Percentiles rank a stretch among this genome's conserved stretches.
These are phyloP conservation scores for Pollenia labialis DNA, from an alignment of 2,888 invertebrate species.

Conservation along the genomic window DNA sequence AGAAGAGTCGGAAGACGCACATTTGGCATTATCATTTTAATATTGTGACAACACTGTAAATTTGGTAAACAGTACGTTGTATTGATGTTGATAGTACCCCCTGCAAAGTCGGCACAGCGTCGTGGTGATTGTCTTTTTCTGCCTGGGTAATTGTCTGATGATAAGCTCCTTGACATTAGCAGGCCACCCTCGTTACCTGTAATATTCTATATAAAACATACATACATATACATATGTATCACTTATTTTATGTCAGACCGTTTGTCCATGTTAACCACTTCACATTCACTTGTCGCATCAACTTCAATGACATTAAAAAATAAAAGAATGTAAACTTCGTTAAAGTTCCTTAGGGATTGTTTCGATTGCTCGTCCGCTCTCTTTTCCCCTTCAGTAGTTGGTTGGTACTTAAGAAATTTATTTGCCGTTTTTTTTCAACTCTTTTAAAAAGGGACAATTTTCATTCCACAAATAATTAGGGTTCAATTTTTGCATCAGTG, in stretches of 20 bases:
- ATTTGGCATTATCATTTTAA: too few species aligned
- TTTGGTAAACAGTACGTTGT: too few species aligned
- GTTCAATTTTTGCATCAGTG: conserved; percentile 72
- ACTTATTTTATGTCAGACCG: conserved; percentile 31
- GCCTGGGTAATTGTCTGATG: too few species aligned
- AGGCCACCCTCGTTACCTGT: neutral
- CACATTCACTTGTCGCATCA: conserved; percentile 71
- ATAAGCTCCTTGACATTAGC: too few species aligned
- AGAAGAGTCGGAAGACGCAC: too few species aligned
- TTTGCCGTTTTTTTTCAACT: conserved; percentile 2
- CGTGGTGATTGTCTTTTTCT: too few species aligned
- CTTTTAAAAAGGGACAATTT: conserved; percentile 64
- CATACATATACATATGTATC: neutral
- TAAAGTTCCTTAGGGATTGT: conserved; percentile 71
- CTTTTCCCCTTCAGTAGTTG: conserved; percentile 20
- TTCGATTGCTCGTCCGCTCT: conserved; percentile 45
- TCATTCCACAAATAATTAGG: conserved; percentile 71
- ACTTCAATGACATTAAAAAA: conserved; percentile 72
- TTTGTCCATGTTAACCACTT: conserved; percentile 52
- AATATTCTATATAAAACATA: neutral
- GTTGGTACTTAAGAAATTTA: conserved; percentile 34
- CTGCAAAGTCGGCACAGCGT: too few species aligned
- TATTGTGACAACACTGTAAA: too few species aligned
- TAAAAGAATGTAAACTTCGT: conserved; percentile 72
- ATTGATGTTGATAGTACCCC: too few species aligned